Conservation (phyloP, 2,888 invertebrate species). For the Drosophila pegasa region DNA sequence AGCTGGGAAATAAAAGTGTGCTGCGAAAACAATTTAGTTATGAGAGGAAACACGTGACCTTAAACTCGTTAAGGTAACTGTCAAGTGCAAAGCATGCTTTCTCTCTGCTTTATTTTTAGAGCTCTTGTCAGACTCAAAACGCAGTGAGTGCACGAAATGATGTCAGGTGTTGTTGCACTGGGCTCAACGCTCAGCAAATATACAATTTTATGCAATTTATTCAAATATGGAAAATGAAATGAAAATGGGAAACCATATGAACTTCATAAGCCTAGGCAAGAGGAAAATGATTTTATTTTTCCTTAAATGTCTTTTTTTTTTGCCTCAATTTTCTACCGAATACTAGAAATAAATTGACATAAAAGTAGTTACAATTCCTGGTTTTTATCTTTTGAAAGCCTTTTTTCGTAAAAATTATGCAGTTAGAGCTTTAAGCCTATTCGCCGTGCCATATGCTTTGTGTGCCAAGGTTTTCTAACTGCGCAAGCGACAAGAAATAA, state of each 20-base stretch:
- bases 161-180: slow-evolving; percentile 5
- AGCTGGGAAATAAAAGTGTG: not conserved
- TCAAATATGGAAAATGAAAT: not conserved
- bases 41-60: not conserved
- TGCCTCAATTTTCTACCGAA: not conserved
- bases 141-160: not conserved
- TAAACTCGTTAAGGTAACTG: slow-evolving; percentile 7
- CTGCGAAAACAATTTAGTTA: not conserved
- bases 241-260: not conserved
- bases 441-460: not conserved
- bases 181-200: not conserved
- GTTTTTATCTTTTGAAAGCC: not conserved
- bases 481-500: not conserved
- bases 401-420: not conserved
- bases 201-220: not conserved
- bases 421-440: not conserved
- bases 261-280: not conserved
- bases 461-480: not conserved
- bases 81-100: slow-evolving; percentile 9
- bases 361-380: not conserved
- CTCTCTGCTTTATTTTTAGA: slow-evolving; percentile 2
- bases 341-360: not conserved
- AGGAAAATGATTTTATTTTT: not conserved
- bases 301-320: not conserved
- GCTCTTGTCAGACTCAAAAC: slow-evolving; percentile 5